These are phyloP conservation scores for Sandelia bainsii DNA, from an alignment of 2,797 vertebrate species.

Conservation along the genomic window DNA sequence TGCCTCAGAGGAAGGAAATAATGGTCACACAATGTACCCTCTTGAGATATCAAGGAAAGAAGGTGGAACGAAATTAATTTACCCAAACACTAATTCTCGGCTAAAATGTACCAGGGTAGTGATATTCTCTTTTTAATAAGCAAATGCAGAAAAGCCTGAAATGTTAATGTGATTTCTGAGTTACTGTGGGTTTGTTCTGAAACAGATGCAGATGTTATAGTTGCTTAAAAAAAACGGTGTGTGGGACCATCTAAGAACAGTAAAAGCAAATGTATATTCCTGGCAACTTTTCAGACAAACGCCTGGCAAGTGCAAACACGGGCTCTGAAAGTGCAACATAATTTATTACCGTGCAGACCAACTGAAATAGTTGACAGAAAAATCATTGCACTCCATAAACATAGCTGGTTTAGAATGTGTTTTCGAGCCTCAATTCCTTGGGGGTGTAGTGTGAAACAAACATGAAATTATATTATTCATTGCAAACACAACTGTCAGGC, in stretches of 20 bases:
- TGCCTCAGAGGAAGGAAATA: slow-evolving; percentile 64
- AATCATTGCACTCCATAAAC: slow-evolving; percentile 65
- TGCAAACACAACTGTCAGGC: slow-evolving; percentile 57
- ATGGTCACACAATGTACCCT: slow-evolving; percentile 54
- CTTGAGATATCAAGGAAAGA: slow-evolving; percentile 55
- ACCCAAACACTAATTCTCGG: slow-evolving; percentile 47
- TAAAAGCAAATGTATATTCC: slow-evolving; percentile 32
- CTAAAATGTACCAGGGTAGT: slow-evolving; percentile 5
- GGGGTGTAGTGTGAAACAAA: slow-evolving; percentile 69
- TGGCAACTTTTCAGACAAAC: slow-evolving; percentile 50
- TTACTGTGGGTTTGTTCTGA: neutral
- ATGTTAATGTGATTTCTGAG: slow-evolving; percentile 31
- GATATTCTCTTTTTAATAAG: slow-evolving; percentile 32
- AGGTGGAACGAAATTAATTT: slow-evolving; percentile 59
- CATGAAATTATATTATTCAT: slow-evolving; percentile 73
- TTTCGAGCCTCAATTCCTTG: slow-evolving; percentile 64
- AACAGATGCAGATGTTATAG: slow-evolving; percentile 24
- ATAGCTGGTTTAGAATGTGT: slow-evolving; percentile 60
- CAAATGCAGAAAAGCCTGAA: slow-evolving; percentile 34
- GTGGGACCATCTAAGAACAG: slow-evolving; percentile 20
- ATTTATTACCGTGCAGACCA: slow-evolving; percentile 70
- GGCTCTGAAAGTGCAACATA: slow-evolving; percentile 36
- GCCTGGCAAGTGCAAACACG: slow-evolving; percentile 39
- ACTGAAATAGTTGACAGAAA: slow-evolving; percentile 64
- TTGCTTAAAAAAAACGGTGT: slow-evolving; percentile 1